Percentiles rank a stretch among this genome's conserved stretches.
Evolutionary conservation across 2,797 vertebrate species (phyloP).

Genomic region (Euphonia xanthogaster): DNA sequence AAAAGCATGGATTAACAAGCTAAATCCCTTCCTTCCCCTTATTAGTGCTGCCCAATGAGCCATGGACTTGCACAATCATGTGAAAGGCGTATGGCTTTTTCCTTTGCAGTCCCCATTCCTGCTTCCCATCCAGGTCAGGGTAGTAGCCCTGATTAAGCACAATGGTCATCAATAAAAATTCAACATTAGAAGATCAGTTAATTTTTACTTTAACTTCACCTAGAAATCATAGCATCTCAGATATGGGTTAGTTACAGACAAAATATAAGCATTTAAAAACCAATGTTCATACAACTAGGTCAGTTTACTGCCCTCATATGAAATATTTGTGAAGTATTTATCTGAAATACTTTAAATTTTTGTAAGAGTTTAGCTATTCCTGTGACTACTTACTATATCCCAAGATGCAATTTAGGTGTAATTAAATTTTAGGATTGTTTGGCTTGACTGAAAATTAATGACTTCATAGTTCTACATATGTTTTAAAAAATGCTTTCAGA

Average conservation of each 20-base stretch:
- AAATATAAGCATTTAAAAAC: background rate
- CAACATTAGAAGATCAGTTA: background rate
- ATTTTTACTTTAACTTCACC: background rate
- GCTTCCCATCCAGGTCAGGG: background rate
- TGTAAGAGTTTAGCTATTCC: background rate
- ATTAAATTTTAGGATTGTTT: background rate
- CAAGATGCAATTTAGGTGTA: background rate
- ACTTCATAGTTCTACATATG: background rate
- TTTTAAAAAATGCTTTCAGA: background rate
- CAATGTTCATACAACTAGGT: background rate
- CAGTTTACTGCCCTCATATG: background rate
- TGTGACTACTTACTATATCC: background rate
- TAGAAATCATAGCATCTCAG: background rate
- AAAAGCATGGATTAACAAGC: slow-evolving; percentile 36
- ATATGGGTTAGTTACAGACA: background rate
- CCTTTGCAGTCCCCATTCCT: background rate
- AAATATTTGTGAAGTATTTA: background rate
- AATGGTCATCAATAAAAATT: background rate
- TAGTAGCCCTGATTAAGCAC: background rate
- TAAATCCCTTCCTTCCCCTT: slow-evolving; percentile 60
- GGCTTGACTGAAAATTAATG: background rate
- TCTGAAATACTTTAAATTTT: background rate
- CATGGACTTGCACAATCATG: background rate
- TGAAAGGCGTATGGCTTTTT: background rate
- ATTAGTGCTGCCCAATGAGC: slow-evolving; percentile 34